Base-by-base conservation (phyloP, 2,888 invertebrate genomes). In the Pandemis corylana region DNA sequence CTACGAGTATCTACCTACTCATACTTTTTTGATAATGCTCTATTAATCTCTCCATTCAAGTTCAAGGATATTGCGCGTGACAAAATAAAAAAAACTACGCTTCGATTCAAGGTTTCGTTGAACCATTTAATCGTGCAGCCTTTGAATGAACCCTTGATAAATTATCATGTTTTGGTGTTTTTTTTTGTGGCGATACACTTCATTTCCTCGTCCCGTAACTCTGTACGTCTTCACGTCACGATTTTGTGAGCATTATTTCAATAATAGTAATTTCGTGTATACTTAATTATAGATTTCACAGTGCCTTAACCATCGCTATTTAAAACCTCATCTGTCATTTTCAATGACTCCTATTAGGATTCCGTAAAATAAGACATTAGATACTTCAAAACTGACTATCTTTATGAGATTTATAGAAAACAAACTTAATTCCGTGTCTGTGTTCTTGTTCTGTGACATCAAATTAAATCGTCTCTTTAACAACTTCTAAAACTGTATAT, bases 241-340 rank as follows among this genome's bases (percentile, higher is more conserved):
- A 86, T 80, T 79, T 79, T 77, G 69, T 68, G 76, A 75, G 73
- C 77, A 79, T 80, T 80, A 76, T 77, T 78, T 77, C 73, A 77
- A 78, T 85, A 87, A 88, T 86, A 83, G 82, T 78, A 75, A 81
- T 81, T 82, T 89, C 89, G 89, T 90, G 89, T 85, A 82, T 80
- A 76, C 49, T 78, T 86, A 85, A 89, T 89, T 85, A 87, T 78
- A 83, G 78, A 82, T 86, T 85, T 85, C 84, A 83, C 81, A 81
- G 81, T 71, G 73, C 75, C 70, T 71, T 75, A 70, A 61, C 70
- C 49, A 53, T 62, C 70, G 66, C 70, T 53, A 66, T 66, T 75
- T 67, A 56, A 75, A 62, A 20, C 15, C 46, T 62, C 71, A 67
- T 63, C 63, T 70, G 71, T 75, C 70, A 66, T 62, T 63, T 75